Evolutionary conservation across 1,140 invertebrate genomes (phyloP), one percentile per base, ranked within the genome.

Genomic region (Psix sp.): DNA sequence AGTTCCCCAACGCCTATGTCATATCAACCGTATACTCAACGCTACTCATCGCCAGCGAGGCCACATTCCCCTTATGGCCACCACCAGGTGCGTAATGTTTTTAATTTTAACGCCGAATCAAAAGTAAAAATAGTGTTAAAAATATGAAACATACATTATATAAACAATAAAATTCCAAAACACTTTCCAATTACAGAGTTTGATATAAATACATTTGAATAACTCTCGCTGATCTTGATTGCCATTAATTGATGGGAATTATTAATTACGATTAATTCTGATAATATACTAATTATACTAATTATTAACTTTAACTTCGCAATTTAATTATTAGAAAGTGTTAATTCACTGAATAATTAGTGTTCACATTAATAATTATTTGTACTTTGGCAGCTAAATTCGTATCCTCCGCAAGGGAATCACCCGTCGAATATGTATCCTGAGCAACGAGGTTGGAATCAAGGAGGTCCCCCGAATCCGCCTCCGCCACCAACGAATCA

Each of bases 1-100:
- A 86, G 81, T 80, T 86, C 86, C 57, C 84, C 86, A 52, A 85
- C 85, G 43, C 80, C 86, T 48, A 83, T 86, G 84, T 81, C 84
- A 80, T 86, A 87, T 83, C 84, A 84, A 78, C 83, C 84, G 54
- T 87, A 86, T 52, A 81, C 80, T 52, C 84, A 85, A 78, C 85
- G 86, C 70, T 87, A 86, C 71, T 80, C 85, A 42, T 84, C 86
- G 75, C 85, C 86, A 67, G 48, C 84, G 29, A 81, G 86, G 80
- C 84, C 88, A 43, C 87, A 88, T 62, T 84, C 87, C 57, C 88
- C 89, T 14, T 90, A 89, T 71, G 84, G 84, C 66, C 86, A 88
- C 79, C 88, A 89, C 80, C 88, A 89, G 80, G 86, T 87, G 77
- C 52, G 26, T 52, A 13, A 11, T 16, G 29, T 29, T 29, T 29